phyloP scores from a whole-genome alignment of 2,797 vertebrate species.

The Chloroceryle inda region DNA sequence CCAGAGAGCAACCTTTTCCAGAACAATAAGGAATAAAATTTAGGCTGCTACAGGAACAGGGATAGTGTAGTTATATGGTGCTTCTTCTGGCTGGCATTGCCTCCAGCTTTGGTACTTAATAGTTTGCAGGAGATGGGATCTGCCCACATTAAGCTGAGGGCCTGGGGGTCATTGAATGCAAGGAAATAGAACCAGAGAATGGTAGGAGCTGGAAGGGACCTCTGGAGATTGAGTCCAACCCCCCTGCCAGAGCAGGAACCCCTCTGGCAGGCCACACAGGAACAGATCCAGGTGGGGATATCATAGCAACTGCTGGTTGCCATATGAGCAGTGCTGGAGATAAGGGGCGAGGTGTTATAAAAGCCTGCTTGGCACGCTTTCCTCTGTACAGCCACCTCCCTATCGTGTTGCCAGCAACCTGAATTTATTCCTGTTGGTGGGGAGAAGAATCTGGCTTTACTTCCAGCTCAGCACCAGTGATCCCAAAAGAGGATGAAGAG shows the following conservation, averaged over 20 bases:
- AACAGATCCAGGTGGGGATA: not conserved
- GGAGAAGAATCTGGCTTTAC: not conserved
- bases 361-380: conserved; percentile 31
- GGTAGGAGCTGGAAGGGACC: no score
- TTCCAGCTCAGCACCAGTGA: conserved; percentile 11
- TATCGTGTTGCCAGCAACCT: not conserved
- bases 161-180: not conserved
- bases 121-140: conserved; percentile 20
- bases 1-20: not conserved
- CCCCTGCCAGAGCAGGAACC: no score
- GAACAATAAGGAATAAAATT: conserved; percentile 23
- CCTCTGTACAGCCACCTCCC: not conserved
- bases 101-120: conserved; percentile 36
- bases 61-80: not conserved
- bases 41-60: conserved; percentile 1
- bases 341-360: conserved; percentile 2
- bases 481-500: conserved; percentile 19
- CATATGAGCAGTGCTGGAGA: conserved; percentile 4
- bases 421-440: not conserved
- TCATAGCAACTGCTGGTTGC: conserved; percentile 3
- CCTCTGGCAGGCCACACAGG: no score
- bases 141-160: not conserved
- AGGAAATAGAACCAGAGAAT: not conserved
- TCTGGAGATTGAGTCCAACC: no score
- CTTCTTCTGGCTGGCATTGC: not conserved